Conservation (phyloP, 2,888 invertebrate species). For the Adineta ricciae region DNA sequence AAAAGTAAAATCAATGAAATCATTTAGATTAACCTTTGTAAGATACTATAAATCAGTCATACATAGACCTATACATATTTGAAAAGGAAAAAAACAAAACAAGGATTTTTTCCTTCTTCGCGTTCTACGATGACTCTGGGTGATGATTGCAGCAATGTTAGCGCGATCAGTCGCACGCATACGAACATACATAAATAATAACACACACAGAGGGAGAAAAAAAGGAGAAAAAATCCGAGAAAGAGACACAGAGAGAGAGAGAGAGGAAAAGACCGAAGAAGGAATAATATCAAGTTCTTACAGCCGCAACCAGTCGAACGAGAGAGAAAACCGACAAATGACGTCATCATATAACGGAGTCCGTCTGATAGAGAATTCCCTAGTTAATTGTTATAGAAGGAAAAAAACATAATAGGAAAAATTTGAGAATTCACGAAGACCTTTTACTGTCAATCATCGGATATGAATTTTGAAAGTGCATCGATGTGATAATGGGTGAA, state of each 20-base stretch:
- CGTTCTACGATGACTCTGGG: background rate
- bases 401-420: background rate
- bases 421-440: background rate
- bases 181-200: constrained; percentile 6
- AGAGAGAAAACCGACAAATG: constrained; percentile 1
- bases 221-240: background rate
- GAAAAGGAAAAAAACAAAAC: background rate
- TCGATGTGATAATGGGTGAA: background rate
- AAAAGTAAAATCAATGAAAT: background rate
- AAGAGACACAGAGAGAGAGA: background rate
- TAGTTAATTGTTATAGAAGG: background rate
- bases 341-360: background rate
- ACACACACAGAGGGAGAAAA: background rate
- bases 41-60: background rate
- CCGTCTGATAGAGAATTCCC: background rate
- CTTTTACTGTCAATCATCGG: background rate
- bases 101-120: background rate
- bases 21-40: background rate
- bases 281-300: background rate
- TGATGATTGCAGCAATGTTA: background rate
- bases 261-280: background rate
- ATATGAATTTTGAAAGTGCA: background rate
- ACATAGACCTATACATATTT: background rate
- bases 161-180: background rate
- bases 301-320: background rate